Percentiles rank a stretch among this genome's conserved stretches.
Conservation (phyloP, 2,797 vertebrate genomes). For the Bradypodion pumilum region DNA sequence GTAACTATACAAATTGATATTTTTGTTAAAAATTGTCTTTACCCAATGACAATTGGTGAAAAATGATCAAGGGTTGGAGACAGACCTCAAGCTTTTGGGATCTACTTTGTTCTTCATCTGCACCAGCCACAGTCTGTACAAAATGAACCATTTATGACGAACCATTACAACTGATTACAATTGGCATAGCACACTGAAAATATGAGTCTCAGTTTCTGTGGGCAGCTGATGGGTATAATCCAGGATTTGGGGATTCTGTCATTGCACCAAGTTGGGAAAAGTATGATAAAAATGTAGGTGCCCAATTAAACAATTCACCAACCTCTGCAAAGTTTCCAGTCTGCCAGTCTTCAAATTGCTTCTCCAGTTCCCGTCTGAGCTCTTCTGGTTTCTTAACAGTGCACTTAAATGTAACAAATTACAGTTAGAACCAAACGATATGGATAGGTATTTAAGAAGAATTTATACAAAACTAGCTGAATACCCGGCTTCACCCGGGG, state of each 20-base stretch:
- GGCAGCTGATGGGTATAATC: too few species aligned
- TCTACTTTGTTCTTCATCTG: background rate
- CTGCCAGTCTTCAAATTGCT: conserved; percentile 89
- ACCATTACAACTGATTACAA: too few species aligned
- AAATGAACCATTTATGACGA: too few species aligned
- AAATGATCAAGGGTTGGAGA: background rate
- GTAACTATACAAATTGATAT: background rate
- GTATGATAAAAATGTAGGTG: background rate
- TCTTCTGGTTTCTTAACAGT: conserved; percentile 81
- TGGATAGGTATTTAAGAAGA: background rate
- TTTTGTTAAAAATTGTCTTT: background rate
- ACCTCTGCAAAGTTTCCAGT: conserved; percentile 87
- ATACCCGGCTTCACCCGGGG: too few species aligned
- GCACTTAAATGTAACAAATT: conserved; percentile 70
- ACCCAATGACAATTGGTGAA: too few species aligned
- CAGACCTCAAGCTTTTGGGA: background rate
- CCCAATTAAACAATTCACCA: conserved; percentile 26
- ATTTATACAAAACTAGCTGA: background rate
- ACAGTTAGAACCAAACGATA: background rate
- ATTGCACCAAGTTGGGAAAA: too few species aligned
- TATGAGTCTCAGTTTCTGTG: too few species aligned
- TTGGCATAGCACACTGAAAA: too few species aligned
- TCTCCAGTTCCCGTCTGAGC: conserved; percentile 90
- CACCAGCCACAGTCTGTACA: too few species aligned
- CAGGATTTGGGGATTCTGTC: too few species aligned